Conservation (phyloP, 2,113 vertebrate species). For the Microcebus griseorufus region DNA sequence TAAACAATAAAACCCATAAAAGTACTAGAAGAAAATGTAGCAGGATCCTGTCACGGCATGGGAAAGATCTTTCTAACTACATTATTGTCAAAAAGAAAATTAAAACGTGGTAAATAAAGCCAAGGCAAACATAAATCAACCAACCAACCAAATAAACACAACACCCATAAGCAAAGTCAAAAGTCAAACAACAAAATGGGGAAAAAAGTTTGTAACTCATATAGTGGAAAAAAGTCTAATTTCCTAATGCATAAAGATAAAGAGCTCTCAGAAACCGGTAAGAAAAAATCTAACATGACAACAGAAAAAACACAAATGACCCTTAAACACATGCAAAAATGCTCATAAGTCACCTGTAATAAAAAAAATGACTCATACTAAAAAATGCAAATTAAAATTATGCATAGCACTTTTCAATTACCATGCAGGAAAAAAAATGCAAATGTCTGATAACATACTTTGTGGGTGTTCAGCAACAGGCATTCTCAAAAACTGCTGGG, state of each 20-base stretch:
- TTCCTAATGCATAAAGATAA: not conserved
- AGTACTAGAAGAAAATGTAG: not conserved
- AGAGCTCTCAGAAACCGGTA: not conserved
- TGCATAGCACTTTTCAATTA: not conserved
- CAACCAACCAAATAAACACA: not conserved
- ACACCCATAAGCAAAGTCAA: not conserved
- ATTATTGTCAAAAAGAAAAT: not conserved
- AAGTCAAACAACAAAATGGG: not conserved
- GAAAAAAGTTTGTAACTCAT: not conserved
- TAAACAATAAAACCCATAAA: not conserved
- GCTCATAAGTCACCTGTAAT: not conserved
- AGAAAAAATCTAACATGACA: not conserved
- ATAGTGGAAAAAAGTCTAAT: not conserved
- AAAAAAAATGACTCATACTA: not conserved
- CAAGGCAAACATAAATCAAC: not conserved
- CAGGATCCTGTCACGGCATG: not conserved
- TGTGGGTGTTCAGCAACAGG: not conserved
- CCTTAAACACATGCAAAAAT: not conserved
- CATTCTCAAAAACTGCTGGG: not conserved
- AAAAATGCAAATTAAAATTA: constrained; percentile 40
- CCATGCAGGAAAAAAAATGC: not conserved
- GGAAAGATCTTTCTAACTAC: not conserved
- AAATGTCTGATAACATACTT: constrained; percentile 5
- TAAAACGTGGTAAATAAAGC: not conserved
- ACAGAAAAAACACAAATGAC: not conserved